Base-by-base conservation (phyloP, 2,797 vertebrate species). In the Sarcophilus harrisii region DNA sequence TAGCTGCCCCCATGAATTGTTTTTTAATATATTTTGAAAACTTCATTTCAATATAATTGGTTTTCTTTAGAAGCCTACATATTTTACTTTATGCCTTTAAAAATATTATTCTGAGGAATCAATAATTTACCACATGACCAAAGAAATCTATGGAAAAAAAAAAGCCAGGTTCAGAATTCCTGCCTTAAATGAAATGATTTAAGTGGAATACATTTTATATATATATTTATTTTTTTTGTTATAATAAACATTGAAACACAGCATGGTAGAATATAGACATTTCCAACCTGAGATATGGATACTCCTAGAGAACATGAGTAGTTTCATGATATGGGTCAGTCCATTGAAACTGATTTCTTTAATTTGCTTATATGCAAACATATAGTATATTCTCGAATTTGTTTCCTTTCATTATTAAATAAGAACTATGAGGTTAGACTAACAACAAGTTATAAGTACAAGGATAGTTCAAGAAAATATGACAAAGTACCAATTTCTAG, bases 21-120 rank as follows among this genome's bases (percentile, higher is more conserved):
- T 52, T 94, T 59, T 60, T 30, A 45, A 95, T 95, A 90, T 14
- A 57, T 60, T 90, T 66, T 94, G 32, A n/a, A 66, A 66, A n/a
- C 13, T n/a, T 66, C 32, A 32, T n/a, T 16, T n/a, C 62, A 66
- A n/a, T 66, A 66, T 66, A 66, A 66, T 66, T 66, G 62, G 30
- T 66, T 66, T 66, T 66, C 30, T 66, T 66, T n/a, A 12, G 62
- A 66, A 66, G 5, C 4, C 30, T 66, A 66, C 16, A 5, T 30
- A 66, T 66, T 66, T n/a, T 66, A 66, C 32, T 66, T 66, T n/a
- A 66, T 66, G 30, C 32, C 62, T 16, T 66, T 66, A 66, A 62
- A 62, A 66, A 62, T 21, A 62, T 62, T 14, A 66, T 66, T 66
- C 32, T 66, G 14, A 66, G 62, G 12, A 66, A 10, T 66, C 62